phyloP scores from a whole-genome alignment of 92 coral and sea anemone genomes.

The Epizoanthus rinbou region DNA sequence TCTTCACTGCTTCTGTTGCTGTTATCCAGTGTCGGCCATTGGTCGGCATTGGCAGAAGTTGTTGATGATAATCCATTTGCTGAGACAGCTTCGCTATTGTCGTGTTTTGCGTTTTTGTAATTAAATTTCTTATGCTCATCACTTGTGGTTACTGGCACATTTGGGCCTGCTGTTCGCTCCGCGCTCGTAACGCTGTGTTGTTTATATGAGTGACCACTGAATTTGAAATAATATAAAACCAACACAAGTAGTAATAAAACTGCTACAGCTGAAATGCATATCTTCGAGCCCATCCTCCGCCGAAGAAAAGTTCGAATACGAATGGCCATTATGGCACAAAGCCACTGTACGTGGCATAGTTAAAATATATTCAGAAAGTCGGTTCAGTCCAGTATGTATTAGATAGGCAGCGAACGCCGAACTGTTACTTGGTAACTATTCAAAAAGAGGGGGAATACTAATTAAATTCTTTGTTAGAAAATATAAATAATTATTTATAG shows the following conservation, averaged over 20 bases:
- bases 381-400: not conserved
- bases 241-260: not conserved
- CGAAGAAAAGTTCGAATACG: constrained; percentile 25
- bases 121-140: too few species aligned
- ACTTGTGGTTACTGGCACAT: not conserved
- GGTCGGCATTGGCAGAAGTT: not conserved
- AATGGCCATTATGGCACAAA: constrained; percentile 8
- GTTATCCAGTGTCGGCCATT: constrained; percentile 7
- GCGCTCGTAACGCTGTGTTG: not conserved
- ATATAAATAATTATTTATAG: not conserved
- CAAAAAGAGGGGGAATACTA: not conserved
- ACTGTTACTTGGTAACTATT: constrained; percentile 19
- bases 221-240: constrained; percentile 10
- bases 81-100: not conserved
- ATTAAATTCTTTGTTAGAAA: constrained; percentile 56
- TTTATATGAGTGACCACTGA: not conserved
- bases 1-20: not conserved
- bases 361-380: not conserved
- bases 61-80: not conserved
- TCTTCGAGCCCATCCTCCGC: constrained; percentile 23
- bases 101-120: not conserved
- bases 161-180: not conserved
- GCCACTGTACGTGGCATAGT: constrained; percentile 35
- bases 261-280: constrained; percentile 2
- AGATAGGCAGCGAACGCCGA: not conserved